Evolutionary conservation across 2,888 invertebrate genomes (phyloP).

Genomic region (Cataglyphis altisquamis): DNA sequence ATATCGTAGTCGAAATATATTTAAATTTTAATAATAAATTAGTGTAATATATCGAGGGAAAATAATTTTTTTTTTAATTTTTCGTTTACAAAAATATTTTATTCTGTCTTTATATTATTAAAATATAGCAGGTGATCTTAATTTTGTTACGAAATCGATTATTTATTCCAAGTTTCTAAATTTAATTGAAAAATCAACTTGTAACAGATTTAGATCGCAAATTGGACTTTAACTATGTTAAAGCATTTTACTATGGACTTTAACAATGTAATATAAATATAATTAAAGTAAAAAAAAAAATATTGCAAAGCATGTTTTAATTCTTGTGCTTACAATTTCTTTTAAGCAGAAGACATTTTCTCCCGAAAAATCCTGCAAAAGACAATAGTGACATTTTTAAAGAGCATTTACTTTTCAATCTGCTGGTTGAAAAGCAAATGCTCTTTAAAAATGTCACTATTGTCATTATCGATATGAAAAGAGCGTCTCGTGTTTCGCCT

Average conservation of each 20-base stretch:
- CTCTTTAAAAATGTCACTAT: neutral
- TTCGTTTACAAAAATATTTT: neutral
- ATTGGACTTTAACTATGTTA: neutral
- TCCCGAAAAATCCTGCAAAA: neutral
- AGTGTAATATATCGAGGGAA: neutral
- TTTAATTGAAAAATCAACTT: conserved; percentile 14
- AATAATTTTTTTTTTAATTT: neutral
- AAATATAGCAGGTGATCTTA: neutral
- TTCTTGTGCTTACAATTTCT: neutral
- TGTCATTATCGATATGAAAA: conserved; percentile 4
- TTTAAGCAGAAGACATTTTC: neutral
- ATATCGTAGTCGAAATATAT: neutral
- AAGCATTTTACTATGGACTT: too few species aligned
- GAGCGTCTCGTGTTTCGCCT: neutral
- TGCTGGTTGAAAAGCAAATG: neutral
- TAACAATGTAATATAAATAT: too few species aligned
- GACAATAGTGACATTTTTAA: too few species aligned
- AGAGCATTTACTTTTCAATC: too few species aligned
- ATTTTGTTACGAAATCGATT: conserved; percentile 6
- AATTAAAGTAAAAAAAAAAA: neutral
- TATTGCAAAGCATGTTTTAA: neutral
- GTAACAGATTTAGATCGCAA: neutral
- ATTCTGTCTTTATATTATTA: neutral
- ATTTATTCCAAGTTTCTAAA: neutral
- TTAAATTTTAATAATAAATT: neutral